Evolutionary conservation across 2,888 invertebrate genomes (phyloP), one percentile per base, ranked within the genome.

Genomic region (Vanessa cardui): DNA sequence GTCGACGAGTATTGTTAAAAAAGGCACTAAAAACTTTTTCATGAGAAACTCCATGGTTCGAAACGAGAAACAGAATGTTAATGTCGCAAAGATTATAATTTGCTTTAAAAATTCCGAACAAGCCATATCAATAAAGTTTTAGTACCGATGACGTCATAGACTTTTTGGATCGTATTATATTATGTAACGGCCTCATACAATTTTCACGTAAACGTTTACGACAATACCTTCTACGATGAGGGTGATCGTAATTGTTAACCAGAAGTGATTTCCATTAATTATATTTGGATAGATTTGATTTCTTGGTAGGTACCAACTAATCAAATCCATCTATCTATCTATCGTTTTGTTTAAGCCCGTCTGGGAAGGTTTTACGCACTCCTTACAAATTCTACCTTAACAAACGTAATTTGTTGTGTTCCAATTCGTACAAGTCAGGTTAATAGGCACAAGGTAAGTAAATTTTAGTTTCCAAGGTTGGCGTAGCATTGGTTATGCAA

Each of bases 101-200:
- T 16, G 16, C 31, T 54, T 26, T 31, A 31, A 31, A 54, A 31
- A 16, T 54, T 54, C 52, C 1, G 26, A 31, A 31, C 16, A 31
- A 31, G 52, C 26, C 8, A 31, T 26, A 15, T n/a, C 15, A 31
- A 7, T 16, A 54, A 54, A 21, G 7, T 54, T 54, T n/a, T 31
- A 54, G 6, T 21, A 21, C 26, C 26, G 16, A 54, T 16, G 26
- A 54, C 31, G 52, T 21, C 52, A 21, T 54, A 52, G 26, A 16
- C 52, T 54, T 54, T 54, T 54, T 54, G 31, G 52, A 6, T 54
- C 52, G 52, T 54, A 54, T 54, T 54, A 54, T 26, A 54, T n/a
- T n/a, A n/a, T 31, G n/a, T 31, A 54, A 54, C 1, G 26, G 52
- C 21, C 52, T 31, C 52, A 54, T 54, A 26, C 52, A 54, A 54